Conservation (phyloP, 2,113 vertebrate genomes). For the Brachyistius frenatus region DNA sequence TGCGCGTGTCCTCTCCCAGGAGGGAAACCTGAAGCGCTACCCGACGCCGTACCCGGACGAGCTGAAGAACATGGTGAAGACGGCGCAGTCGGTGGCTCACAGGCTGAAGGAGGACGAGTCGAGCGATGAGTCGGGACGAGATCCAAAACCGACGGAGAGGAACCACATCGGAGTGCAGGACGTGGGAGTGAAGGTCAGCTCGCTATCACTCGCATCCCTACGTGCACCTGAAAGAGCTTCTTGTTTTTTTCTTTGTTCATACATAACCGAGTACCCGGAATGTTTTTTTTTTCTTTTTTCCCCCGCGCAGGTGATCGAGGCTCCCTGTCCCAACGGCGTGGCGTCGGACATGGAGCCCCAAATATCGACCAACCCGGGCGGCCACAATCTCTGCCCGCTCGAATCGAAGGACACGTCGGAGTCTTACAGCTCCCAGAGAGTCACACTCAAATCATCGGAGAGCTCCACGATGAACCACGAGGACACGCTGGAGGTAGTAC, state of each 20-base stretch:
- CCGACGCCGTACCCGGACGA: slow-evolving; percentile 98
- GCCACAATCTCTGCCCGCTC: slow-evolving; percentile 79
- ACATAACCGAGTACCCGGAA: not conserved
- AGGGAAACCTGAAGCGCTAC: slow-evolving; percentile 97
- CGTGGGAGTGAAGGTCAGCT: slow-evolving; percentile 90
- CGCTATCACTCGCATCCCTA: too few species aligned
- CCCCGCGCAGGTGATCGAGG: slow-evolving; percentile 88
- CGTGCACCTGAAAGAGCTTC: too few species aligned
- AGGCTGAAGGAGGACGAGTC: slow-evolving; percentile 95
- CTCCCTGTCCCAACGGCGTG: slow-evolving; percentile 83
- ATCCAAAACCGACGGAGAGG: slow-evolving; percentile 85
- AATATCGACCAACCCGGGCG: slow-evolving; percentile 72
- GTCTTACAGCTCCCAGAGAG: slow-evolving; percentile 81
- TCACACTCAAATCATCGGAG: slow-evolving; percentile 85
- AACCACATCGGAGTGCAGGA: slow-evolving; percentile 90
- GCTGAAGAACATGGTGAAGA: slow-evolving; percentile 99
- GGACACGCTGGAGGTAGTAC: slow-evolving; percentile 91
- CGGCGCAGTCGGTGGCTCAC: slow-evolving; percentile 96
- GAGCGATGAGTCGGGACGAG: slow-evolving; percentile 86
- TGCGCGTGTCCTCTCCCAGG: slow-evolving; percentile 77
- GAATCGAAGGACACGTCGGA: slow-evolving; percentile 83
- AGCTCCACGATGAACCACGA: slow-evolving; percentile 87
- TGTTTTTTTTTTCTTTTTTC: not conserved
- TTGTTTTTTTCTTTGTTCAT: not conserved
- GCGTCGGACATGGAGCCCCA: slow-evolving; percentile 85